Base-by-base conservation (phyloP, 2,113 vertebrate genomes). In the Taurulus bubalis region DNA sequence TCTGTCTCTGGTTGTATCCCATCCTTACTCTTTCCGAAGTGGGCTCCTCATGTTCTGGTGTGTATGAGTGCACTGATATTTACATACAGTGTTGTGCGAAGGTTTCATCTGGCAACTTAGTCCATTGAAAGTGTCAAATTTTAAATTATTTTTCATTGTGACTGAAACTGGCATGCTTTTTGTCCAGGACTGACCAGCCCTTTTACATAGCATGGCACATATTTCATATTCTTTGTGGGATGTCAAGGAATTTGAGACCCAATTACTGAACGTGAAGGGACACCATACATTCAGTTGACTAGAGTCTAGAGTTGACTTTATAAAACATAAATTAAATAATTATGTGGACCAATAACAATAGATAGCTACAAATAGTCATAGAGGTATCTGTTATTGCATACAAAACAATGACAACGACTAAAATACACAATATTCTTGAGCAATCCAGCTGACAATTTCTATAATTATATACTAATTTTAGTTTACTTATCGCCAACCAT, bases 1-100 rank as follows among this genome's bases (percentile, higher is more conserved):
- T 74, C 26, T 55, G 3, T 34, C 22, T 45, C 36, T 81, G 53
- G 71, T 14, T 68, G 60, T 66, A 2, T 60, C 22, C 62, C 3
- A 45, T 72, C 42, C 59, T 66, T 2, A 69, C 28, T 47, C 26
- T 65, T 70, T 75, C 77, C 70, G 8, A 64, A 71, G 42, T 26
- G 20, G 30, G 30, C 49, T 55, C 56, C 38, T 70, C 22, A 45
- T 28, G 40, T 30, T 20, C 34, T 22, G 16, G 8, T 53, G 18
- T 34, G 59, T 51, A 4, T 36, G 22, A 40, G 30, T 36, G 18
- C 36, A n/a, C 24, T 11, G 8, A 14, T 24, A 15, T 68, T 58
- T 69, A 69, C 62, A 22, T 30, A 30, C 66, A 65, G 47, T 32
- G n/a, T 12, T 24, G 12, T n/a, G 55, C 40, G 26, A 36, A 82